Conservation (phyloP, 2,113 vertebrate genomes). For the Lepus europaeus region DNA sequence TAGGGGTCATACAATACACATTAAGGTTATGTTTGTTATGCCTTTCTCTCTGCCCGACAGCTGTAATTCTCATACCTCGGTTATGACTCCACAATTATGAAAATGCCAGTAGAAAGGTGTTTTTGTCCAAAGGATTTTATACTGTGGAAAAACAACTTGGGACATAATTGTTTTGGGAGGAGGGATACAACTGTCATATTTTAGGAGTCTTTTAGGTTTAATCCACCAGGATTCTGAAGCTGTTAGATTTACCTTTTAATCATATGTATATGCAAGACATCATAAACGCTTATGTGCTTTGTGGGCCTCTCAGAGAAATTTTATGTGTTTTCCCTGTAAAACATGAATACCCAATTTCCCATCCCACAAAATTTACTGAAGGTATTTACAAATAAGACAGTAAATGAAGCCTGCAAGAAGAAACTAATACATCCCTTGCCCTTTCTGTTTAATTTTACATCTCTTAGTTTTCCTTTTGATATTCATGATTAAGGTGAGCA, state of each 20-base stretch:
- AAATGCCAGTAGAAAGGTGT: slow-evolving; percentile 13
- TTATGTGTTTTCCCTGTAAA: neutral
- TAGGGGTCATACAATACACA: neutral
- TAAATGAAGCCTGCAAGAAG: neutral
- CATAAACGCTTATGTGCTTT: neutral
- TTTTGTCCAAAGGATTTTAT: slow-evolving; percentile 25
- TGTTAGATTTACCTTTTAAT: slow-evolving; percentile 52
- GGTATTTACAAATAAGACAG: neutral
- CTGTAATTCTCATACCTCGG: neutral
- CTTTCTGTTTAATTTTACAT: slow-evolving; percentile 2
- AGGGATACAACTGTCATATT: neutral
- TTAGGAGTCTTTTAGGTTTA: neutral
- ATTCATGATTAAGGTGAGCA: neutral
- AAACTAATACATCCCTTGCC: neutral
- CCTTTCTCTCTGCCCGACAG: neutral
- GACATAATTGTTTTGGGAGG: neutral
- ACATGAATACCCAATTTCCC: neutral
- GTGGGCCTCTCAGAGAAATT: neutral
- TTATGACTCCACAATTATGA: neutral
- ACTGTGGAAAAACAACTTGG: slow-evolving; percentile 15
- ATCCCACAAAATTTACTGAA: neutral
- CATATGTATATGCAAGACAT: neutral
- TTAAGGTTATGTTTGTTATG: neutral
- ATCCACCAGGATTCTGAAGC: slow-evolving; percentile 40
- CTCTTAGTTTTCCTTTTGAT: slow-evolving; percentile 29